Evolutionary conservation across 2,888 invertebrate species (phyloP).

Genomic region (Chymomyza procnemis): DNA sequence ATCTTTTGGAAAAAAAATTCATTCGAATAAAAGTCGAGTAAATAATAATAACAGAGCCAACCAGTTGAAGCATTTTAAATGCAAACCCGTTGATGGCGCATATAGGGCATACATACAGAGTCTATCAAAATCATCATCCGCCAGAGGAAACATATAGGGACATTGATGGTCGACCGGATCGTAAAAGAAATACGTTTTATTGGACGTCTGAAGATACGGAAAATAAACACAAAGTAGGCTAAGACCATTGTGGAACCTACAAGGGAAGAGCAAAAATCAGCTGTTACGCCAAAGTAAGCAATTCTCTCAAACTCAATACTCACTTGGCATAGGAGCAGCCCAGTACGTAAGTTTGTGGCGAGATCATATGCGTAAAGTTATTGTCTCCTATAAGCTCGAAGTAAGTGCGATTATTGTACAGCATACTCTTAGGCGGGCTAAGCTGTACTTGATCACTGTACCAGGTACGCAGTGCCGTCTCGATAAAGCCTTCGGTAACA

Average conservation of each 20-base stretch:
- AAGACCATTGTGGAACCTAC: neutral
- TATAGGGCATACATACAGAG: neutral
- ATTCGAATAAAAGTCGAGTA: neutral
- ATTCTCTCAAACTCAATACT: neutral
- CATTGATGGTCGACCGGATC: neutral
- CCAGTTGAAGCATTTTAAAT: neutral
- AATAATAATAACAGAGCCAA: neutral
- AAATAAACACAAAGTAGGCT: conserved; percentile 3
- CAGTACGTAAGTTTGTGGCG: neutral
- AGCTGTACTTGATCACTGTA: neutral
- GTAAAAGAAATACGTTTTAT: neutral
- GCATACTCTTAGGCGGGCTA: neutral
- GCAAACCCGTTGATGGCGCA: neutral
- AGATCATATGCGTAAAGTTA: conserved; percentile 10
- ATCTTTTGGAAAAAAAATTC: neutral
- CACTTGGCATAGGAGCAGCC: conserved; percentile 9
- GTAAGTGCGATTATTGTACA: neutral
- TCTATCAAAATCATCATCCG: neutral
- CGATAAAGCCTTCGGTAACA: neutral
- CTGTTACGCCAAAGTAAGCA: neutral
- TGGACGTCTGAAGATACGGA: neutral
- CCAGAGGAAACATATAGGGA: conserved; percentile 2
- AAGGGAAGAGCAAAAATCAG: neutral
- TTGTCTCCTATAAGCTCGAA: conserved; percentile 2
- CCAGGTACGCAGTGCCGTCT: neutral